Evolutionary conservation across 2,888 invertebrate genomes (phyloP).

Genomic region (Agriopis marginaria): DNA sequence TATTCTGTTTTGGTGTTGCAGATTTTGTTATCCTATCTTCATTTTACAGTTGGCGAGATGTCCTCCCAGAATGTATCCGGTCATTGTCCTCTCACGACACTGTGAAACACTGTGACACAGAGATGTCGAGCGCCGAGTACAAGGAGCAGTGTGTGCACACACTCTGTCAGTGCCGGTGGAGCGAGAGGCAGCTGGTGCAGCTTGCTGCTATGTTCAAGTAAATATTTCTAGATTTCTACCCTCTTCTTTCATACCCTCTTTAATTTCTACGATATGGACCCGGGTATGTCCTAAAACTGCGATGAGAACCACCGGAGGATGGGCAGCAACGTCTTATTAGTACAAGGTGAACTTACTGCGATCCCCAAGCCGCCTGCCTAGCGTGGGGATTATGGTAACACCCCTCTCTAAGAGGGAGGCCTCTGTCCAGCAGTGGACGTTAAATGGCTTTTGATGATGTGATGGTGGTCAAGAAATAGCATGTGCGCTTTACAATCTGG

Average conservation of each 20-base stretch:
- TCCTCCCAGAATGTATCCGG: constrained; percentile 88
- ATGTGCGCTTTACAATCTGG: no score
- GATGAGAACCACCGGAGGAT: no score
- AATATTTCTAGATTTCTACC: constrained; percentile 38
- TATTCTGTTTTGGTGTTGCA: background rate
- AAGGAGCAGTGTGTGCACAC: constrained; percentile 87
- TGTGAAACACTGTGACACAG: constrained; percentile 85
- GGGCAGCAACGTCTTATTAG: no score
- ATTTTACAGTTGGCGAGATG: constrained; percentile 88
- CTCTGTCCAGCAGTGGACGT: no score
- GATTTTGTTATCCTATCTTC: background rate
- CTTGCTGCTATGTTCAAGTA: constrained; percentile 90
- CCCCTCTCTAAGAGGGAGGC: no score
- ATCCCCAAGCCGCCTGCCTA: no score
- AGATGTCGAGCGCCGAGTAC: constrained; percentile 86
- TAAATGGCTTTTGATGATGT: no score
- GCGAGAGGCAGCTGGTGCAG: constrained; percentile 86
- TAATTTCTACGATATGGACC: no score
- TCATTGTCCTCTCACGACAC: constrained; percentile 81
- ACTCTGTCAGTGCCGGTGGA: constrained; percentile 88
- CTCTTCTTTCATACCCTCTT: background rate
- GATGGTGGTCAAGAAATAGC: no score
- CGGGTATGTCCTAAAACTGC: no score
- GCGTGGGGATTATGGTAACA: no score
- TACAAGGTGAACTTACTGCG: no score